phyloP scores from a whole-genome alignment of 2,113 vertebrate genomes.

The Physeter macrocephalus region DNA sequence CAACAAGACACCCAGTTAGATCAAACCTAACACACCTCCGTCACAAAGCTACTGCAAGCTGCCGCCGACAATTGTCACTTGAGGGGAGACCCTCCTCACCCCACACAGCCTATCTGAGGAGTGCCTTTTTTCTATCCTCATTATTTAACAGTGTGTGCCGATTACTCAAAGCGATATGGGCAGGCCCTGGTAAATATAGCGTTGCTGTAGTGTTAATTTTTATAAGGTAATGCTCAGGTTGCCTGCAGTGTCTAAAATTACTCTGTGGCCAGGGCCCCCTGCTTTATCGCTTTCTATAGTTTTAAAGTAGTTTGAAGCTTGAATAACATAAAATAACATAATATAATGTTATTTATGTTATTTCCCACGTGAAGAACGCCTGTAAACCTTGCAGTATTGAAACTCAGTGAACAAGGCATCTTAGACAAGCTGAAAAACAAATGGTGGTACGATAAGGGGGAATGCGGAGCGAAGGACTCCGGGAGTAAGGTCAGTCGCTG shows the following conservation, averaged over 20 bases:
- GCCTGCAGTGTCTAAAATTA: slow-evolving; percentile 96
- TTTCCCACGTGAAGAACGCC: slow-evolving; percentile 99
- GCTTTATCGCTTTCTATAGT: slow-evolving; percentile 99
- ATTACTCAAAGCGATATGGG: slow-evolving; percentile 99
- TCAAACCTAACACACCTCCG: slow-evolving; percentile 72
- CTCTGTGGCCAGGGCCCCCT: slow-evolving; percentile 98
- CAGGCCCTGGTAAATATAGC: slow-evolving; percentile 98
- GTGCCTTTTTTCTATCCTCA: slow-evolving; percentile 79
- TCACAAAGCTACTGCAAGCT: slow-evolving; percentile 75
- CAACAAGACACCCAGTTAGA: slow-evolving; percentile 83
- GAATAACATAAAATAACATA: slow-evolving; percentile 99
- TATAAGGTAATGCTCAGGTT: slow-evolving; percentile 96
- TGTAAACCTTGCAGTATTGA: slow-evolving; percentile 99
- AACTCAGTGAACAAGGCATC: slow-evolving; percentile 99
- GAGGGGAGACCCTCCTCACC: slow-evolving; percentile 73
- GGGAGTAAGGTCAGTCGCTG: slow-evolving; percentile 99
- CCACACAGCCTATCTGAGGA: slow-evolving; percentile 64
- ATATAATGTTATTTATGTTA: slow-evolving; percentile 99
- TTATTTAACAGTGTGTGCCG: slow-evolving; percentile 98
- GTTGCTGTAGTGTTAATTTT: slow-evolving; percentile 92
- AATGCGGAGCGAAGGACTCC: slow-evolving; percentile 99
- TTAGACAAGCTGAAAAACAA: slow-evolving; percentile 99
- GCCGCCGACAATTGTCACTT: slow-evolving; percentile 41
- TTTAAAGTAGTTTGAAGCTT: slow-evolving; percentile 99
- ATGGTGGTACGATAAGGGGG: slow-evolving; percentile 99